phyloP scores from a whole-genome alignment of 2,797 vertebrate genomes.

The Sciurus vulgaris region DNA sequence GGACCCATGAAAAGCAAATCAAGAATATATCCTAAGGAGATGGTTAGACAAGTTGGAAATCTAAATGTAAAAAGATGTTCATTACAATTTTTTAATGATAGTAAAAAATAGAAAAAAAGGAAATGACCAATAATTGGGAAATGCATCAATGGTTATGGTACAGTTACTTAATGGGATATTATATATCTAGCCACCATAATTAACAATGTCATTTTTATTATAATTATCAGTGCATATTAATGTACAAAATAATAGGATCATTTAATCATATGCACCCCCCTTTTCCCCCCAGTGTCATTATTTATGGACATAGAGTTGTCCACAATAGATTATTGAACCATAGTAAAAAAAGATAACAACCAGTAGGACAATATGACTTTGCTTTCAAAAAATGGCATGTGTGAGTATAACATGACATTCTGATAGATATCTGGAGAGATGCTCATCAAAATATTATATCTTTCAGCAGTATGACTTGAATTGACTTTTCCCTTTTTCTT shows the following conservation, averaged over 20 bases:
- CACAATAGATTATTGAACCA: neutral
- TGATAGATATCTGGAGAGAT: neutral
- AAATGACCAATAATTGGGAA: slow-evolving; percentile 17
- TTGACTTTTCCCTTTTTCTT: neutral
- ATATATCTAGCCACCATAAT: neutral
- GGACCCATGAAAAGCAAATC: neutral
- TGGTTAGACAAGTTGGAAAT: slow-evolving; percentile 10
- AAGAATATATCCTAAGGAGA: slow-evolving; percentile 33
- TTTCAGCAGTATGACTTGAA: neutral
- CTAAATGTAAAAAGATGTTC: slow-evolving; percentile 2
- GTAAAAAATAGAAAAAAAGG: neutral
- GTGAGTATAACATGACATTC: neutral
- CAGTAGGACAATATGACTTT: neutral
- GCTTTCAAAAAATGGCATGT: neutral
- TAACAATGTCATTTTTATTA: neutral
- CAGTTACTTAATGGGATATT: neutral
- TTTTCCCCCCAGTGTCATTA: neutral
- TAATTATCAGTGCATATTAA: too few species aligned
- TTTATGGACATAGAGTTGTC: neutral
- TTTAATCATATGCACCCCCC: too few species aligned
- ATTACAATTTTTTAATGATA: slow-evolving; percentile 19
- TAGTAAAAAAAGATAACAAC: neutral
- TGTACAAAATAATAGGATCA: too few species aligned
- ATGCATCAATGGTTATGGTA: neutral
- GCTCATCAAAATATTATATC: neutral